A percentile compares a stretch with the other conserved stretches of the same genome.
Conservation (phyloP, 2,113 vertebrate species). For the Cathartes aura region DNA sequence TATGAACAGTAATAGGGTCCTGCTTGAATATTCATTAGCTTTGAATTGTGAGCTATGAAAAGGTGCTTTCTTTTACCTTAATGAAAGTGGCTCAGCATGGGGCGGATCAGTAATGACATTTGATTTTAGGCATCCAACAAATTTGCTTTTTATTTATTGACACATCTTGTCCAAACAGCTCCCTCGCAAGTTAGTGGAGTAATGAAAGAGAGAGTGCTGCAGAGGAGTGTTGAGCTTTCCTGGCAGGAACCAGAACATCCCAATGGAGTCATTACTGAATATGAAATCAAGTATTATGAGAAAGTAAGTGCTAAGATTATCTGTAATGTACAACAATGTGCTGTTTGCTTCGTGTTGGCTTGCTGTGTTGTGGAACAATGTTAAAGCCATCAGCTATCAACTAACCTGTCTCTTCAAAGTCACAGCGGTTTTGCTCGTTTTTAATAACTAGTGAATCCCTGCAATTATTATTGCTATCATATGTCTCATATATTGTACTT, state of each 20-base stretch:
- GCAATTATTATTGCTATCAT: neutral
- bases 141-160: constrained; percentile 81
- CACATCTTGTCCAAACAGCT: constrained; percentile 86
- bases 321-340: neutral
- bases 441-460: neutral
- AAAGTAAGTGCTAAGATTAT: constrained; percentile 86
- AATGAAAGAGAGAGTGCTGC: constrained; percentile 93
- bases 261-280: constrained; percentile 98
- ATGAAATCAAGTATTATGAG: constrained; percentile 99
- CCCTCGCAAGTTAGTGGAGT: constrained; percentile 97
- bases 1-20: constrained; percentile 83
- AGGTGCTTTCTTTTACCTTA: constrained; percentile 79
- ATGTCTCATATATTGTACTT: neutral
- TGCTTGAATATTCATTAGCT: constrained; percentile 88
- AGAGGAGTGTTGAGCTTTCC: constrained; percentile 94
- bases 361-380: neutral
- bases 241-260: constrained; percentile 98
- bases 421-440: neutral
- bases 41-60: constrained; percentile 74
- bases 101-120: constrained; percentile 77
- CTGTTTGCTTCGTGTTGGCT: neutral
- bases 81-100: constrained; percentile 78
- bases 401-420: neutral
- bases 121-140: constrained; percentile 74
- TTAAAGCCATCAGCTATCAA: neutral